phyloP scores from a whole-genome alignment of 2,113 vertebrate genomes.

The Neomonachus schauinslandi region DNA sequence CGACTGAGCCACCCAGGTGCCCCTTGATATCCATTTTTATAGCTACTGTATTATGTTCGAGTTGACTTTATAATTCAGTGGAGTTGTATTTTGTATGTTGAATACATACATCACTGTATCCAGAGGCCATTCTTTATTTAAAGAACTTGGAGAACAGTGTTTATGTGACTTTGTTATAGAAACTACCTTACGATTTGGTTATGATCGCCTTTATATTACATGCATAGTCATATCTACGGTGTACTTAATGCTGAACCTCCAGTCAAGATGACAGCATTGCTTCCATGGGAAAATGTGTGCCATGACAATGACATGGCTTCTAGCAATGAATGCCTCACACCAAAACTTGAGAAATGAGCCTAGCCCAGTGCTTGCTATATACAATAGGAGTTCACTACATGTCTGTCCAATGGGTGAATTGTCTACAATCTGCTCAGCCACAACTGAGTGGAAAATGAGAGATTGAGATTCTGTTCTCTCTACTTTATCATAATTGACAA shows the following conservation, averaged over 20 bases:
- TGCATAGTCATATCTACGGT: background rate
- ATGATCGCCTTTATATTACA: background rate
- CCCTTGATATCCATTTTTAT: background rate
- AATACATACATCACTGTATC: background rate
- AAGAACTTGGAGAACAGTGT: slow-evolving; percentile 11
- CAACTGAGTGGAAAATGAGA: slow-evolving; percentile 15
- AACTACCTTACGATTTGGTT: background rate
- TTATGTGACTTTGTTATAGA: slow-evolving; percentile 14
- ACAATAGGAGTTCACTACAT: background rate
- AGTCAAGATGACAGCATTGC: background rate
- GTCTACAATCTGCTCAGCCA: background rate
- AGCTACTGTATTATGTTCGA: background rate
- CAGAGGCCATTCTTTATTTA: background rate
- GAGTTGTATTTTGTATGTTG: background rate
- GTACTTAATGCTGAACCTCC: background rate
- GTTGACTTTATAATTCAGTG: background rate
- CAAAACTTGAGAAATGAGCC: background rate
- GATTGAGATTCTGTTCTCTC: background rate
- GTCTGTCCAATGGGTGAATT: background rate
- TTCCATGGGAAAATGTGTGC: background rate
- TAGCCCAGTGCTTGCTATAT: background rate
- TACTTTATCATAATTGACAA: background rate
- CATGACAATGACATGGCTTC: background rate
- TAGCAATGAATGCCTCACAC: background rate
- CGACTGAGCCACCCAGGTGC: background rate